Evolutionary conservation across 1,140 invertebrate species (phyloP).

Genomic region (Procambarus virginalis): DNA sequence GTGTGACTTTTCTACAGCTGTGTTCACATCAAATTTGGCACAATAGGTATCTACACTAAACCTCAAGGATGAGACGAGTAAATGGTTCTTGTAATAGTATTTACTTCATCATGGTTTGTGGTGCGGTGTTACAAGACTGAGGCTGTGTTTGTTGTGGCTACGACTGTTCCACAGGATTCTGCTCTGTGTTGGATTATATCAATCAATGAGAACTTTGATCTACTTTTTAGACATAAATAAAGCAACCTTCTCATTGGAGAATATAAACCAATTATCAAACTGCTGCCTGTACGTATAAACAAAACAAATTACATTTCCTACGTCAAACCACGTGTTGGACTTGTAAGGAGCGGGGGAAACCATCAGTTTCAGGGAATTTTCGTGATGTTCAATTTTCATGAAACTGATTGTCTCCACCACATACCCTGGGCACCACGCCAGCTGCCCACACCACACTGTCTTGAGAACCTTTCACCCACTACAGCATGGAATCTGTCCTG

Average conservation of each 20-base stretch:
- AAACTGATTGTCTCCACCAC: constrained; percentile 10
- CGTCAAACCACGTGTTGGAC: neutral
- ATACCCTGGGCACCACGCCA: neutral
- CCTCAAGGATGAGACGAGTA: neutral
- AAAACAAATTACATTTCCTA: constrained; percentile 9
- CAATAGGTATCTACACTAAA: neutral
- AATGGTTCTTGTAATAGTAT: neutral
- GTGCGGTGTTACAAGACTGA: neutral
- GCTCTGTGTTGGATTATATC: constrained; percentile 4
- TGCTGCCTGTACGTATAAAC: constrained; percentile 2
- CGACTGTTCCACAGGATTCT: neutral
- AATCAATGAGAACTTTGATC: neutral
- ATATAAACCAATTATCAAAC: constrained; percentile 9
- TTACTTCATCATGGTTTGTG: neutral
- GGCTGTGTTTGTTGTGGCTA: neutral
- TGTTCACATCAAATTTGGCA: neutral
- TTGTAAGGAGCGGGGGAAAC: neutral
- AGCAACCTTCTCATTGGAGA: neutral
- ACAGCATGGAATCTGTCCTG: too few relatives aligned
- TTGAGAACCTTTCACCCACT: too few relatives aligned
- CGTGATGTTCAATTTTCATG: constrained; percentile 17
- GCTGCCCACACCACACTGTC: neutral
- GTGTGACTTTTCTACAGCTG: constrained; percentile 32
- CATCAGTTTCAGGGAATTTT: constrained; percentile 1
- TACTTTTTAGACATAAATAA: constrained; percentile 5